These are phyloP conservation scores for Fregata magnificens DNA, from an alignment of 2,113 vertebrate species.

Conservation along the genomic window DNA sequence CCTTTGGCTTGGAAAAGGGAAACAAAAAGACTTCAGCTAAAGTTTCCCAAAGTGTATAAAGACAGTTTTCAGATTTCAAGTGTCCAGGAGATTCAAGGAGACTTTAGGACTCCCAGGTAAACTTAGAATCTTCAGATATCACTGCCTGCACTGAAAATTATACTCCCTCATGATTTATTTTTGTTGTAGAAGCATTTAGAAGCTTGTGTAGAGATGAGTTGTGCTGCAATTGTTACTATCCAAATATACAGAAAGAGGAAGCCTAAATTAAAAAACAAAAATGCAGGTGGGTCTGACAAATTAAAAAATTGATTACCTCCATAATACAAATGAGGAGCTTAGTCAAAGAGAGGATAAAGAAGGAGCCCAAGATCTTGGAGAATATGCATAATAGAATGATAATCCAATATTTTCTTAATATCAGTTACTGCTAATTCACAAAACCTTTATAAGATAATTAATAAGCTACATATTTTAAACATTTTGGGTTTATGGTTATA, in stretches of 20 bases:
- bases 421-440: background rate
- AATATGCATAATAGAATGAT: background rate
- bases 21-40: background rate
- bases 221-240: background rate
- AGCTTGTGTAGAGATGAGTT: background rate
- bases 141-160: background rate
- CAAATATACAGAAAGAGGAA: background rate
- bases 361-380: background rate
- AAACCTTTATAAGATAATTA: background rate
- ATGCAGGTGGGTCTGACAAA: background rate
- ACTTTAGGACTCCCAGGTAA: background rate
- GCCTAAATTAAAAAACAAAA: background rate
- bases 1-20: background rate
- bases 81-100: background rate
- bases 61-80: background rate
- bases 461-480: background rate
- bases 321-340: background rate
- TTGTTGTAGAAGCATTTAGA: background rate
- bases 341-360: background rate
- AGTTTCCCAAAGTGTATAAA: background rate
- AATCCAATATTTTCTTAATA: background rate
- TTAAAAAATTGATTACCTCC: background rate
- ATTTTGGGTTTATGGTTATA: background rate
- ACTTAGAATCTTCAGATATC: background rate
- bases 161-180: background rate